Evolutionary conservation across 2,797 vertebrate genomes (phyloP).

Genomic region (Anabacerthia variegaticeps): DNA sequence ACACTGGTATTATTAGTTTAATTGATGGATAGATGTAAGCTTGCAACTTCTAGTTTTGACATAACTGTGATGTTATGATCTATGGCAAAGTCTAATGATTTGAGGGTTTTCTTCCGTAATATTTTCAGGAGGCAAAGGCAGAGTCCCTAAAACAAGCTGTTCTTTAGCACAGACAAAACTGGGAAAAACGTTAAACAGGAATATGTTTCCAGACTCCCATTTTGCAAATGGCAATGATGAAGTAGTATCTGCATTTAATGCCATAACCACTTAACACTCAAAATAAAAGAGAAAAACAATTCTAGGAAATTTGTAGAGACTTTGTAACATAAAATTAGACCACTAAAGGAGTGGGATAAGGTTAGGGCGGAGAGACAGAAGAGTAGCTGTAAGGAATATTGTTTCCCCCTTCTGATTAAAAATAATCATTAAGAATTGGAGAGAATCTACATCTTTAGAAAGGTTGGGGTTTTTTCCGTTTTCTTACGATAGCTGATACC

Average conservation of each 20-base stretch:
- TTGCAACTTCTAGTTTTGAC: neutral
- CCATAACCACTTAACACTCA: neutral
- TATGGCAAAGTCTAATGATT: neutral
- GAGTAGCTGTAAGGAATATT: neutral
- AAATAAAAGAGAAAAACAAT: neutral
- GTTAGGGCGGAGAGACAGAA: neutral
- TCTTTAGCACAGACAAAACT: neutral
- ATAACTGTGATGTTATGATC: neutral
- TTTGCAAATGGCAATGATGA: neutral
- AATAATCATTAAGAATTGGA: neutral
- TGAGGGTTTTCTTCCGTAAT: neutral
- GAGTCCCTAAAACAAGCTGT: neutral
- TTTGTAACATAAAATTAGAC: neutral
- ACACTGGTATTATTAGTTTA: neutral
- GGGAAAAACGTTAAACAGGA: neutral
- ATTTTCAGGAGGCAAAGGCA: neutral
- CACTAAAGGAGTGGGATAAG: neutral
- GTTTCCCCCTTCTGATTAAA: neutral
- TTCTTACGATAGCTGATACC: neutral
- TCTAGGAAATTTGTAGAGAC: neutral
- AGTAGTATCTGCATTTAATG: neutral
- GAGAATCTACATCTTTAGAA: neutral
- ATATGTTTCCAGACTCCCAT: neutral
- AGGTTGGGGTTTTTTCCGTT: rapidly evolving
- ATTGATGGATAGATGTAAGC: neutral